phyloP scores from a whole-genome alignment of 1,140 invertebrate genomes.

The Venturia canescens region DNA sequence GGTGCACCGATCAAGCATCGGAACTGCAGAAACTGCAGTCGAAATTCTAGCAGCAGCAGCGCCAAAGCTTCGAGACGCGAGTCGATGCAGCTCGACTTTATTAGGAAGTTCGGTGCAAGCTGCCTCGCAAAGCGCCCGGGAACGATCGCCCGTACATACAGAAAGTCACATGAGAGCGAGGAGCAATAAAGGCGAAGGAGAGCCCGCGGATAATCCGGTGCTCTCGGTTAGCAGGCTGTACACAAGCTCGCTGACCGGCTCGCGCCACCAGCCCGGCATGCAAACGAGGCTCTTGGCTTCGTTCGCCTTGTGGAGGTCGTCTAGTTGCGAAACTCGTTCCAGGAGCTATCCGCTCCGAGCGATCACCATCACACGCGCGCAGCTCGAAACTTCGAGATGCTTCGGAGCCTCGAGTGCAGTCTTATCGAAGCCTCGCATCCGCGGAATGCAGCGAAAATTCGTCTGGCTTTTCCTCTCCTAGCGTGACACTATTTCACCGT shows the following conservation, averaged over 20 bases:
- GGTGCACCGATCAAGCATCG: not conserved
- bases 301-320: slow-evolving; percentile 68
- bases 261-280: slow-evolving; percentile 51
- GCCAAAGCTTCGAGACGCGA: slow-evolving; percentile 5
- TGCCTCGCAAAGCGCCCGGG: no score
- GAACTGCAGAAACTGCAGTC: not conserved
- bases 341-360: slow-evolving; percentile 50
- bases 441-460: not conserved
- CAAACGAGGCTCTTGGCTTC: slow-evolving; percentile 62
- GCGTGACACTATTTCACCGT: no score
- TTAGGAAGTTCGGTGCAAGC: slow-evolving; percentile 58
- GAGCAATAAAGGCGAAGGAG: slow-evolving; percentile 12
- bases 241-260: not conserved
- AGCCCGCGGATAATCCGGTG: slow-evolving; percentile 16
- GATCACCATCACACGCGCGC: slow-evolving; percentile 24
- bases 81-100: slow-evolving; percentile 57
- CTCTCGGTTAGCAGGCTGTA: slow-evolving; percentile 17
- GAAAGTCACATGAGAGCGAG: not conserved
- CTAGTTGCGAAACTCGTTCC: slow-evolving; percentile 69
- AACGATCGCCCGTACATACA: slow-evolving; percentile 12
- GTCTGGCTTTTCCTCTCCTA: not conserved
- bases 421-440: no score
- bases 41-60: not conserved
- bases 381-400: slow-evolving; percentile 46
- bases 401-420: not conserved